phyloP scores from a whole-genome alignment of 1,140 invertebrate species.

The Eufriesea mexicana region DNA sequence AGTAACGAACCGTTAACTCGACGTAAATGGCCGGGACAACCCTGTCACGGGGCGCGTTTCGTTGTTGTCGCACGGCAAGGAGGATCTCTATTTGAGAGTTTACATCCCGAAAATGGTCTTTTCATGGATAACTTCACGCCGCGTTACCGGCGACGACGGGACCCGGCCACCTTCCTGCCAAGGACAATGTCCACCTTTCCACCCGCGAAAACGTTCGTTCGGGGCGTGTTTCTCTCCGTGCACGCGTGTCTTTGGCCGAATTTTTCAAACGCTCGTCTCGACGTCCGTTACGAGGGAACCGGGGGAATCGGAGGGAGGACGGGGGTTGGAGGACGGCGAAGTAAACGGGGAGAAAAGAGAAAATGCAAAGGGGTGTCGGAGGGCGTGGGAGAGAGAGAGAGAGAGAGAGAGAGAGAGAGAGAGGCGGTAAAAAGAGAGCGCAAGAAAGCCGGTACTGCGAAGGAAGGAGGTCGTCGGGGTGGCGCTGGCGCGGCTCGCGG shows the following conservation, averaged over 20 bases:
- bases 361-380: too few relatives aligned
- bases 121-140: slow-evolving; percentile 78
- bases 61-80: slow-evolving; percentile 53
- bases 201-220: background rate
- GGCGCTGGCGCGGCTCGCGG: slow-evolving; percentile 56
- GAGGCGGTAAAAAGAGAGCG: background rate
- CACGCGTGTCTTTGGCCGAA: background rate
- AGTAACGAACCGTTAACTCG: slow-evolving; percentile 80
- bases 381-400: too few relatives aligned
- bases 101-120: slow-evolving; percentile 74
- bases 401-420: background rate
- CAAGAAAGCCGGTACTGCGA: slow-evolving; percentile 14
- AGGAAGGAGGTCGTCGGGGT: background rate
- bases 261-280: too few relatives aligned
- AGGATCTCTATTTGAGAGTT: slow-evolving; percentile 73
- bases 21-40: slow-evolving; percentile 73
- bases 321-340: too few relatives aligned
- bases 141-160: slow-evolving; percentile 58
- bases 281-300: background rate
- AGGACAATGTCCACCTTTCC: slow-evolving; percentile 35
- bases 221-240: slow-evolving; percentile 17
- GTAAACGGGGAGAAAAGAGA: too few relatives aligned
- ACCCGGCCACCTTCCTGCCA: background rate
- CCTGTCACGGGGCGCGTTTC: slow-evolving; percentile 52
- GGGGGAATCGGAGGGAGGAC: background rate